Base-by-base conservation (phyloP, 2,888 invertebrate genomes). In the Torymus auratus region DNA sequence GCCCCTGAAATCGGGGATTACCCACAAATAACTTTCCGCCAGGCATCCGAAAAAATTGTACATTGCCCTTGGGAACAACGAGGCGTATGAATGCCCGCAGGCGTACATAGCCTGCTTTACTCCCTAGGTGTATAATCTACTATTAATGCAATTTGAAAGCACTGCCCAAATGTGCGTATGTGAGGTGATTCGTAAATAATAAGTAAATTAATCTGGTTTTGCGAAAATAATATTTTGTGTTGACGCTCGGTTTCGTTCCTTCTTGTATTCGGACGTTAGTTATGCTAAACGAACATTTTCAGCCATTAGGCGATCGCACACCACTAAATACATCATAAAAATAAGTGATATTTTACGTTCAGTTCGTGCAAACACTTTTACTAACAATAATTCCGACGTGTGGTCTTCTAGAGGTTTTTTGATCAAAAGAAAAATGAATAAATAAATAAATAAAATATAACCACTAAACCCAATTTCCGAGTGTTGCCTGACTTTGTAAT, bases 261-360 rank as follows among this genome's bases (percentile, higher is more conserved):
- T 69, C 55, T 73, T 76, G 72, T 80, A 64, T 64, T 23, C 65
- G n/a, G 53, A 85, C 79, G 80, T 84, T 78, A 81, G 76, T 64
- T 81, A 81, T 17, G 65, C 52, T 78, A 80, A 84, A 64, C 75
- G 77, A 73, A 50, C 20, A 80, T 52, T 53, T 80, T 76, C 65
- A 77, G 78, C 65, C 74, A 78, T 74, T 84, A 88, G 86, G 86
- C 85, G 85, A 84, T 88, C 87, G 88, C 89, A 89, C 88, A 89
- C 88, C 87, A 89, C 88, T 87, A 86, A 86, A 72, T 80, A 68
- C 72, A 73, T 71, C 12, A 74, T 80, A 20, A 78, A 82, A 76
- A 80, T 74, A 71, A 58, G 81, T 81, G 76, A 82, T 65, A 79
- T 72, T 71, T 81, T 64, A 78, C 56, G 76, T 53, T 71, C 2